Conservation (phyloP, 2,113 vertebrate genomes). For the Sciurus niger region DNA sequence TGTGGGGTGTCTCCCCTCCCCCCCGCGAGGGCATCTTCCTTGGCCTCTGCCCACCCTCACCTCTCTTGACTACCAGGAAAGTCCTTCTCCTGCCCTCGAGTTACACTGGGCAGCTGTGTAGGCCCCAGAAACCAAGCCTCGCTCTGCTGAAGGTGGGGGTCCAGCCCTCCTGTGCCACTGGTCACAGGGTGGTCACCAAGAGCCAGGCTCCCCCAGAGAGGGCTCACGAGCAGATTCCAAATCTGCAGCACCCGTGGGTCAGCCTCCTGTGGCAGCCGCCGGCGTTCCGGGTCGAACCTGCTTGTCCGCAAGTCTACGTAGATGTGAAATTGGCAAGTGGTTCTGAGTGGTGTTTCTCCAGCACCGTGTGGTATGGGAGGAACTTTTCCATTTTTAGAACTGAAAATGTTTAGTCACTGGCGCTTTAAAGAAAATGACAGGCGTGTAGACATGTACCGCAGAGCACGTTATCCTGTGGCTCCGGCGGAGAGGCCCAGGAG, state of each 20-base stretch:
- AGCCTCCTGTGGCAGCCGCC: neutral
- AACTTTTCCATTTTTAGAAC: constrained; percentile 83
- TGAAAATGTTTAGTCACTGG: constrained; percentile 85
- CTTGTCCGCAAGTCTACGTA: neutral
- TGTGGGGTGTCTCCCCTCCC: neutral
- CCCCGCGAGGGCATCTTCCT: neutral
- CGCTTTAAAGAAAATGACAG: constrained; percentile 82
- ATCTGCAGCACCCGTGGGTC: constrained; percentile 33
- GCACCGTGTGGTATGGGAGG: constrained; percentile 71
- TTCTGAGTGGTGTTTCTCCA: constrained; percentile 39
- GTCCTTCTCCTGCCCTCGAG: neutral
- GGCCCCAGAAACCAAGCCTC: neutral
- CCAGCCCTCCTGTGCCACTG: neutral
- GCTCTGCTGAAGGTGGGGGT: accelerated
- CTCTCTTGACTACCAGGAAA: neutral
- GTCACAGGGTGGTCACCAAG: neutral
- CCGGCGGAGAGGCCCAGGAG: neutral
- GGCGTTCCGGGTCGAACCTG: neutral
- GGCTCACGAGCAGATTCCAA: neutral
- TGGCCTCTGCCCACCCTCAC: neutral
- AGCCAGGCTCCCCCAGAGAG: neutral
- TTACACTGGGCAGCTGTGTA: neutral
- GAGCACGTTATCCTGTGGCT: neutral
- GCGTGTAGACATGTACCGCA: neutral
- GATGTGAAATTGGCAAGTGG: constrained; percentile 16